phyloP scores from a whole-genome alignment of 37 sponge, comb jelly and placozoan species.

The Haliclona indistincta region DNA sequence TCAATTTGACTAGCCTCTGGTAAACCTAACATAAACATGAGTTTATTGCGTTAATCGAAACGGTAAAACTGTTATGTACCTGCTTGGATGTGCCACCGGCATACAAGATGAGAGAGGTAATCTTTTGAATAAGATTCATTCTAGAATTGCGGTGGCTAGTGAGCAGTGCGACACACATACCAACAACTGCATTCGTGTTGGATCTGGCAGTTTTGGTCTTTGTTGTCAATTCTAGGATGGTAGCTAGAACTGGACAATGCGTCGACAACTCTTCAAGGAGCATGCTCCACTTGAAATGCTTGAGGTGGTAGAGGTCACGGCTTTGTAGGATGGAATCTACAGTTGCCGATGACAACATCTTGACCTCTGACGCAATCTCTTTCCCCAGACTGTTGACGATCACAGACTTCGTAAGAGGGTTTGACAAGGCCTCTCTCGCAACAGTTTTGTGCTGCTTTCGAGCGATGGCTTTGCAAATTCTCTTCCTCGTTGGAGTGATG shows the following conservation, averaged over 20 bases:
- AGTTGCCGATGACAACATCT: not conserved
- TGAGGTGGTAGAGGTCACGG: not conserved
- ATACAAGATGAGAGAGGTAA: constrained; percentile 8
- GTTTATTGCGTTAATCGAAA: no score
- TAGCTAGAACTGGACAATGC: constrained; percentile 14
- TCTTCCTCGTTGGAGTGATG: constrained; percentile 5
- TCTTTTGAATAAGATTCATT: constrained; percentile 26
- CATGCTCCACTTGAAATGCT: constrained; percentile 12
- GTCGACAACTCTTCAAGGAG: constrained; percentile 13
- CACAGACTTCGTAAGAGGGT: not conserved
- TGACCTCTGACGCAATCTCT: constrained; percentile 17
- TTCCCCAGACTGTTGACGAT: not conserved
- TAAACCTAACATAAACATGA: no score
- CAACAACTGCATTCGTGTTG: not conserved
- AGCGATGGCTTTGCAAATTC: constrained; percentile 7
- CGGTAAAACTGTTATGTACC: constrained; percentile 26
- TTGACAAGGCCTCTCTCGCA: constrained; percentile 1
- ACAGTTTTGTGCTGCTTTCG: constrained; percentile 1
- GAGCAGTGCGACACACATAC: constrained; percentile 17
- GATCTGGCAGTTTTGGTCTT: constrained; percentile 1
- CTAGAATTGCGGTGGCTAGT: not conserved
- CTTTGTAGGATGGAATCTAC: constrained; percentile 19
- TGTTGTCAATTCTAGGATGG: constrained; percentile 7
- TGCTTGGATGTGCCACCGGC: constrained; percentile 15
- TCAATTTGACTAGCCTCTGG: no score